These are phyloP conservation scores for Nyctibius bracteatus DNA, from an alignment of 2,113 vertebrate genomes.

Conservation along the genomic window DNA sequence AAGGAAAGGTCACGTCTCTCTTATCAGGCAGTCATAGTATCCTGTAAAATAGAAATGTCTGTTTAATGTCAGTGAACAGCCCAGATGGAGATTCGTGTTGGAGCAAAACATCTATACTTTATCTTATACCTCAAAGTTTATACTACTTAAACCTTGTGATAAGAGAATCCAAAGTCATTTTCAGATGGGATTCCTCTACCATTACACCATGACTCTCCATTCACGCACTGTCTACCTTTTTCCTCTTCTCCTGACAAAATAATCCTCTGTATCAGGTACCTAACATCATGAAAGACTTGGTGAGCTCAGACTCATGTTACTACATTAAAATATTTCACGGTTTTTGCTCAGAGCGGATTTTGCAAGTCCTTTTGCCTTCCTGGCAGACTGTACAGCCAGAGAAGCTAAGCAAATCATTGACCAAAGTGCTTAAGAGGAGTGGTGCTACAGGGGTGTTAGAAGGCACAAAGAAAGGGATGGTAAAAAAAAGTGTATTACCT, in stretches of 20 bases:
- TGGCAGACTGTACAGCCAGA: background rate
- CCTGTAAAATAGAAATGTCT: constrained; percentile 73
- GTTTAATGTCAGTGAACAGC: constrained; percentile 73
- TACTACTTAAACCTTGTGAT: constrained; percentile 46
- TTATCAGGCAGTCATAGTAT: constrained; percentile 71
- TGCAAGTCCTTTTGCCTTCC: background rate
- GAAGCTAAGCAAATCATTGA: background rate
- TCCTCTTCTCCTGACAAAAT: background rate
- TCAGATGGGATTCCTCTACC: background rate
- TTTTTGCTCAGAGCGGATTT: background rate
- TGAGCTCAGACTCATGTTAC: background rate
- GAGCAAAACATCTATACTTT: constrained; percentile 42
- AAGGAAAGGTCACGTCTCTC: constrained; percentile 71
- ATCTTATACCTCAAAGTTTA: constrained; percentile 22
- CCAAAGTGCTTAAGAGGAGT: background rate
- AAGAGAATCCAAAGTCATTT: constrained; percentile 25
- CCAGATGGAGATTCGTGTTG: constrained; percentile 61
- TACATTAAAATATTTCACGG: background rate
- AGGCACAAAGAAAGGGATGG: background rate
- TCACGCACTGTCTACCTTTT: background rate
- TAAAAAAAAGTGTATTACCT: background rate
- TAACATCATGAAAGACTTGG: background rate
- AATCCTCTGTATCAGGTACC: background rate
- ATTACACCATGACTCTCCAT: background rate
- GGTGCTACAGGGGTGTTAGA: background rate